phyloP scores from a whole-genome alignment of 2,888 invertebrate species.

The Drosophila koepferae region DNA sequence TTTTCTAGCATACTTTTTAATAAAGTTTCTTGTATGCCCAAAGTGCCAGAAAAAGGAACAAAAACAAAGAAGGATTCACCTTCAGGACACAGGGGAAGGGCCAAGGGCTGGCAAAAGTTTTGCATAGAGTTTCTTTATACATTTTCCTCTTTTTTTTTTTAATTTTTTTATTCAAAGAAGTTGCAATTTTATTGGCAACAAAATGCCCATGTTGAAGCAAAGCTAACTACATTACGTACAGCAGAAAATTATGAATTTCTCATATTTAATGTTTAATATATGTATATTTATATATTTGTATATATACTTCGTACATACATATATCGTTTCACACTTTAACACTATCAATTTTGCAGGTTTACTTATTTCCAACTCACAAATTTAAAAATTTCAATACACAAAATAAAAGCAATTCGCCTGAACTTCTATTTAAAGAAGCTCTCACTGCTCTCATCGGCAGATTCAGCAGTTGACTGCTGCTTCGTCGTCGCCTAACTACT shows the following conservation, averaged over 20 bases:
- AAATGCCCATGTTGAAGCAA: conserved; percentile 50
- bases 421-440: not conserved
- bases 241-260: conserved; percentile 42
- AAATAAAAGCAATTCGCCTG: not conserved
- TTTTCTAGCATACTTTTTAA: conserved; percentile 74
- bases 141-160: conserved; percentile 13
- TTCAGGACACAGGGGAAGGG: conserved; percentile 3
- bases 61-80: conserved; percentile 21
- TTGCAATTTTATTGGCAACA: conserved; percentile 69
- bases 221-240: conserved; percentile 38
- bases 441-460: not conserved
- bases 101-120: conserved; percentile 54
- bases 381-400: not conserved
- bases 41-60: conserved; percentile 62
- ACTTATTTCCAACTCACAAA: not conserved
- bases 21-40: conserved; percentile 74
- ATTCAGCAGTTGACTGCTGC: rapidly evolving
- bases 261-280: not conserved
- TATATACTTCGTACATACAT: not conserved
- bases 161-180: conserved; percentile 17
- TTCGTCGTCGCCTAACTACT: not conserved
- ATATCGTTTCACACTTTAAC: too few relatives aligned
- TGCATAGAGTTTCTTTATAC: conserved; percentile 25
- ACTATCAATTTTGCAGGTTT: not conserved
- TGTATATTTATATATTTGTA: not conserved